Evolutionary conservation across 1,140 invertebrate species (phyloP).

Genomic region (Drosophila fuyamai): DNA sequence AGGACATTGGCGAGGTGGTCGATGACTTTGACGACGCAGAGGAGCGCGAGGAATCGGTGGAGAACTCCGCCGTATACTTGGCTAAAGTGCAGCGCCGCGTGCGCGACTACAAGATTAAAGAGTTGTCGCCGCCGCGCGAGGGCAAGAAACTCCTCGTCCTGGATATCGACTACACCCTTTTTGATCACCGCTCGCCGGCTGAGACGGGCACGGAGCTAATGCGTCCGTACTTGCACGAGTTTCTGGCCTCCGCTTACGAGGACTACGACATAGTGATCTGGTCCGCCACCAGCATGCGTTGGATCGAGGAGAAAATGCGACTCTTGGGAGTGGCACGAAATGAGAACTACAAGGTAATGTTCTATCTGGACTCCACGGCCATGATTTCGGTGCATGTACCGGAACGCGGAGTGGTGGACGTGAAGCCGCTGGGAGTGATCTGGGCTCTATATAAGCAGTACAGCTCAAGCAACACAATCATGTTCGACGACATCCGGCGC

Average conservation of each 20-base stretch:
- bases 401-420: constrained; percentile 87
- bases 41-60: constrained; percentile 90
- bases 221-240: constrained; percentile 98
- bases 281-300: constrained; percentile 99
- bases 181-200: constrained; percentile 96
- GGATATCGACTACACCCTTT: constrained; percentile 98
- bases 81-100: constrained; percentile 93
- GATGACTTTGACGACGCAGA: constrained; percentile 95
- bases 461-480: constrained; percentile 96
- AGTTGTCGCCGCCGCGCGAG: constrained; percentile 92
- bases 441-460: constrained; percentile 98
- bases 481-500: constrained; percentile 98
- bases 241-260: constrained; percentile 95
- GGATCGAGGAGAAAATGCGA: constrained; percentile 99
- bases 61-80: constrained; percentile 87
- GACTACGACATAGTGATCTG: constrained; percentile 95
- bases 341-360: constrained; percentile 95
- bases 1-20: constrained; percentile 92
- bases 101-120: constrained; percentile 93
- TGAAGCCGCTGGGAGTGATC: constrained; percentile 97
- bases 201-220: constrained; percentile 96
- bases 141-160: constrained; percentile 96
- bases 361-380: constrained; percentile 95
- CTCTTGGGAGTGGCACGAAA: constrained; percentile 93
- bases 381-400: constrained; percentile 97